Base-by-base conservation (phyloP, 2,113 vertebrate species). In the Apaloderma vittatum region DNA sequence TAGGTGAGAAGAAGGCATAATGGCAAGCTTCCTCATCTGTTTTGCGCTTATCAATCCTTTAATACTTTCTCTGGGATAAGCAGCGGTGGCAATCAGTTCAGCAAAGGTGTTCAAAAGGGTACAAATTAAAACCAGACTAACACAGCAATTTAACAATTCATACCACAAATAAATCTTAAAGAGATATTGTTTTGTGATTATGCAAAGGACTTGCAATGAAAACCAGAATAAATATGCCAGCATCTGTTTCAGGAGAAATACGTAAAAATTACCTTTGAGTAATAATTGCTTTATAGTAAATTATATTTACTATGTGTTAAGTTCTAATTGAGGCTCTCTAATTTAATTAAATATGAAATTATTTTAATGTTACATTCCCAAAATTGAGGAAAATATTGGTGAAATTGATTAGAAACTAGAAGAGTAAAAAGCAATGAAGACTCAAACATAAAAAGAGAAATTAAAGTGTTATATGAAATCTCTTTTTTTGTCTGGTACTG, bases 301-400 rank as follows among this genome's bases (percentile, higher is more conserved):
- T 94, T 95, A 86, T 91, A 90, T 97, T 96, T 97, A 93, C 96
- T 96, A 76, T 90, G 52, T 95, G 72, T 90, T 95, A 93, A 94
- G 76, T 97, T 90, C 92, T 95, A 98, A 94, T 71, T 86, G 68
- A 43, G 91, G 45, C 73, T 97, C 97, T 96, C 96, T 93, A 96
- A 93, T 97, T 95, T 97, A 97, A 97, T 98, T 97, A 98, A 98
- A 97, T 95, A 98, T 92, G 76, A 97, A 97, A 96, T 94, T 96
- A 82, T 96, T 97, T 93, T 68, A 76, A 57, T 29, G 22, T 43
- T 62, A n/a, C 8, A 8, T 83, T 92, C 40, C 23, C 78, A 90
- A 96, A 97, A 93, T 79, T 96, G 96, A 97, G 95, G 93, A 97
- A 97, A 96, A 59, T 94, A 90, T 97, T 94, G 87, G 85, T 59